Evolutionary conservation across 2,113 vertebrate genomes (phyloP), one percentile per base, ranked within the genome.

Genomic region (Nothobranchius furzeri): DNA sequence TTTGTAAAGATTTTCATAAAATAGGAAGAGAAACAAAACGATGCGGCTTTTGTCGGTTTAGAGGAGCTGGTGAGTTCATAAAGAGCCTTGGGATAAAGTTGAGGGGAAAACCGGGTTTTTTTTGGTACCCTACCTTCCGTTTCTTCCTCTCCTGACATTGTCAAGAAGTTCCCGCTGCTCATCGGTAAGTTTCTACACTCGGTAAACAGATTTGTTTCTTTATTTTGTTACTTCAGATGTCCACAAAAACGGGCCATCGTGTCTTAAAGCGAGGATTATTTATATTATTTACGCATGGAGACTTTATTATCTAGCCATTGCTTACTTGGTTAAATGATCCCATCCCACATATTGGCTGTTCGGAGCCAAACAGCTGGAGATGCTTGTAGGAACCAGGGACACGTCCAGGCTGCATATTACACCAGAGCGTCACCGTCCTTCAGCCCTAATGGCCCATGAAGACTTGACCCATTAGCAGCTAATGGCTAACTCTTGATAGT

Each of bases 101-200:
- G 53, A 65, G 70, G 52, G 30, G 46, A 55, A 62, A 86, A 86
- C 76, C 87, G 73, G 20, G 78, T 79, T 88, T 52, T 68, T 62
- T 75, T 40, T 60, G 55, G 64, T 67, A 30, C 69, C 20, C 36
- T 35, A 2, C 25, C 25, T 45, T 68, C 9, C 7, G 4, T 37
- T 37, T 37, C 7, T 76, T 84, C 82, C 67, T 75, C 78, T 70
- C 53, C 37, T 84, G 80, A 73, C 85, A 73, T 77, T 8, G 43
- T 42, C 17, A 60, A 59, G 48, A 68, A 51, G 62, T 49, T 20
- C 12, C 52, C 52, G 30, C 54, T 1, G 62, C 43, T 17, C 35
- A 64, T 53, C 50, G 12, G 87, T 89, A 62, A 79, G 89, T 87
- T 15, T 59, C n/a, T 40, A 30, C 30, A 30, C 30, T 30, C 30